Conservation (phyloP, 2,797 vertebrate species). For the Helarctos malayanus region DNA sequence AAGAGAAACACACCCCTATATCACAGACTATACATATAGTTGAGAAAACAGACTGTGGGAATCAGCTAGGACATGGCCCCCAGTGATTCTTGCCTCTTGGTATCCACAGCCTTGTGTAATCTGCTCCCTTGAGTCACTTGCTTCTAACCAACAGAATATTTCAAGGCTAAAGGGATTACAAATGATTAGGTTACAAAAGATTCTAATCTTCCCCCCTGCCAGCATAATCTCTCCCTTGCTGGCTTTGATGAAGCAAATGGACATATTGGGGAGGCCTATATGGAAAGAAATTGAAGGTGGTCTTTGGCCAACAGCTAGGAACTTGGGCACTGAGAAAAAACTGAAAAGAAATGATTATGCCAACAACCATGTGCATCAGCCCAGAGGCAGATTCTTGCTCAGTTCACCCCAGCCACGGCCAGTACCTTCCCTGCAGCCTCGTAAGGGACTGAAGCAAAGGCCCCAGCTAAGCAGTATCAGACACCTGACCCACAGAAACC, state of each 20-base stretch:
- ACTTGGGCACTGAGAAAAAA: not conserved
- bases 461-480: not conserved
- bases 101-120: not conserved
- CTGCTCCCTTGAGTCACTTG: not conserved
- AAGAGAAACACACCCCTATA: not conserved
- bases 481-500: not conserved
- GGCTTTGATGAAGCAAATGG: not conserved
- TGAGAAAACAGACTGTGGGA: not conserved
- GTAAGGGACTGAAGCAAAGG: not conserved
- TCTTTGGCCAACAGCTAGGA: not conserved
- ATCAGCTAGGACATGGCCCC: not conserved
- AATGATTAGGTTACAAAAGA: slow-evolving; percentile 7
- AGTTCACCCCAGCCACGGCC: not conserved
- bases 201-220: not conserved
- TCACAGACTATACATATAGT: not conserved
- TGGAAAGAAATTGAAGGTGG: not conserved
- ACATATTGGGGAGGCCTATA: not conserved
- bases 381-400: not conserved
- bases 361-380: not conserved
- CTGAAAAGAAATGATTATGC: not conserved
- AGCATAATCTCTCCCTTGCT: not conserved
- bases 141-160: not conserved
- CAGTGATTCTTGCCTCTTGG: not conserved
- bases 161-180: not conserved
- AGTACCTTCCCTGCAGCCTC: not conserved